Evolutionary conservation across 2,797 vertebrate genomes (phyloP).

Genomic region (Mormyrus hasselquistii): DNA sequence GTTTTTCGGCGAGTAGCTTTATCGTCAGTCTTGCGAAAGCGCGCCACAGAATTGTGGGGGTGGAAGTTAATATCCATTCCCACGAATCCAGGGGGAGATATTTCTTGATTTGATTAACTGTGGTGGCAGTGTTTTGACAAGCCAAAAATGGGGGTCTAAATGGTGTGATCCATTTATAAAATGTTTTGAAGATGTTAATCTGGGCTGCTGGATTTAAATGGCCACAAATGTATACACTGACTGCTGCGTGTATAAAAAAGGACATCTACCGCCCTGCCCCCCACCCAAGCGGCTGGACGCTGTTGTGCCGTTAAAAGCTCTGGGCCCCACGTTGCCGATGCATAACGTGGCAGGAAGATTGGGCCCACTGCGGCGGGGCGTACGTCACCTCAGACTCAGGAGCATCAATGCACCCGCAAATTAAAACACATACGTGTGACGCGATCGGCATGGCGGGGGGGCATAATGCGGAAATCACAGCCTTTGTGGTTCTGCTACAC

Average conservation of each 20-base stretch:
- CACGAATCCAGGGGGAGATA: conserved; percentile 11
- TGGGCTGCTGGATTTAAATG: neutral
- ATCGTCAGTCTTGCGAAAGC: neutral
- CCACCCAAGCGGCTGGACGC: conserved; percentile 22
- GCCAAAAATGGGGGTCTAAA: conserved; percentile 3
- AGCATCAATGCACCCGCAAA: neutral
- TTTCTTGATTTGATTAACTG: conserved; percentile 14
- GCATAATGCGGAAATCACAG: neutral
- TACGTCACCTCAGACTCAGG: neutral
- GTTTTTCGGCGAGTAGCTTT: neutral
- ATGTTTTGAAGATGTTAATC: conserved; percentile 13
- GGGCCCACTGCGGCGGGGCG: neutral
- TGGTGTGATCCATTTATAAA: conserved; percentile 7
- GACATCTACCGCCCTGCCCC: conserved; percentile 50
- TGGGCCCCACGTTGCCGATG: neutral
- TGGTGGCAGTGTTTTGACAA: conserved; percentile 22
- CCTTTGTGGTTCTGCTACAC: conserved; percentile 41
- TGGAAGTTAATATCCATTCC: neutral
- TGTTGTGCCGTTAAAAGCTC: conserved; percentile 18
- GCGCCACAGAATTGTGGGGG: conserved; percentile 3
- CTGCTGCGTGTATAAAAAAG: conserved; percentile 41
- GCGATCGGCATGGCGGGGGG: neutral
- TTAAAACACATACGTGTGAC: neutral
- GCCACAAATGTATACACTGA: conserved; percentile 36
- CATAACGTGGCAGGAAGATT: neutral